Evolutionary conservation across 1,140 invertebrate species (phyloP).

Genomic region (Kradibia gibbosae): DNA sequence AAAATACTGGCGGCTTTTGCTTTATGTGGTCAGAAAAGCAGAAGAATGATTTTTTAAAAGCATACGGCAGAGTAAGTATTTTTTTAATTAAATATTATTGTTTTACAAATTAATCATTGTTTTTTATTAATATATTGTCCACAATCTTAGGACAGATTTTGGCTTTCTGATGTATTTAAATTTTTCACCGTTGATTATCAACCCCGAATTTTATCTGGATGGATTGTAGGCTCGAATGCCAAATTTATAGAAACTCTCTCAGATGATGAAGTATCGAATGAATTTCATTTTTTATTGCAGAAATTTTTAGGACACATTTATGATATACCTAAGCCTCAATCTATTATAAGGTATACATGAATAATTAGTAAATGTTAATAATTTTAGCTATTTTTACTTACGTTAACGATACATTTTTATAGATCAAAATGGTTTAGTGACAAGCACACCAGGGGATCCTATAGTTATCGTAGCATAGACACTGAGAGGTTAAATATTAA

Average conservation of each 20-base stretch:
- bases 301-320: constrained; percentile 70
- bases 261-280: constrained; percentile 69
- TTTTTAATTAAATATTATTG: constrained; percentile 21
- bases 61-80: constrained; percentile 53
- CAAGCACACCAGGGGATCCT: constrained; percentile 79
- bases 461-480: constrained; percentile 78
- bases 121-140: constrained; percentile 38
- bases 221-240: constrained; percentile 75
- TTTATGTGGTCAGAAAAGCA: constrained; percentile 75
- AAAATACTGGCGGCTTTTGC: constrained; percentile 65
- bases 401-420: constrained; percentile 18
- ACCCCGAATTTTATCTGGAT: constrained; percentile 79
- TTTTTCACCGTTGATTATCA: constrained; percentile 79
- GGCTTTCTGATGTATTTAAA: constrained; percentile 78
- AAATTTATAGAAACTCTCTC: constrained; percentile 74
- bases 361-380: background rate
- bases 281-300: constrained; percentile 70
- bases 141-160: constrained; percentile 69
- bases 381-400: background rate
- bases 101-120: constrained; percentile 24
- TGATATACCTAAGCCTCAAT: constrained; percentile 73
- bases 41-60: constrained; percentile 60
- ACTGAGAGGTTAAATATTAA: constrained; percentile 59
- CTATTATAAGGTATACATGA: constrained; percentile 62
- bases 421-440: constrained; percentile 82